Conservation (phyloP, 2,888 invertebrate genomes). For the Heterodera filipjevi region DNA sequence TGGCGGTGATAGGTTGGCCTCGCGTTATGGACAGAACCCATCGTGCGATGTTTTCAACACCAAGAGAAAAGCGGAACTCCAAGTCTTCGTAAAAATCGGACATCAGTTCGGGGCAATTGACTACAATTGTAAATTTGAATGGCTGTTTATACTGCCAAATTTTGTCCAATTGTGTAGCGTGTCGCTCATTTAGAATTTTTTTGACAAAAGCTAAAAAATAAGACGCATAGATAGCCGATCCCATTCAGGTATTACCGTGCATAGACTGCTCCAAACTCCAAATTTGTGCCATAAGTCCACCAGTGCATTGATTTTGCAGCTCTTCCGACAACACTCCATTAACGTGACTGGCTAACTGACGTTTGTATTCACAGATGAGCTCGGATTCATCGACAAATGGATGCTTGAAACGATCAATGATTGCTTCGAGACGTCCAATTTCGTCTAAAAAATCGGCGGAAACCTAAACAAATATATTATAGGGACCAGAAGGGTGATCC, state of each 20-base stretch:
- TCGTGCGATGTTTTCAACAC: conserved; percentile 24
- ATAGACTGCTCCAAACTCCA: conserved; percentile 88
- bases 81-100: conserved; percentile 74
- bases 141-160: conserved; percentile 65
- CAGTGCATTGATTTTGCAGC: conserved; percentile 81
- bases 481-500: too few species aligned
- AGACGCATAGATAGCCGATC: neutral
- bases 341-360: conserved; percentile 66
- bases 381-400: conserved; percentile 84
- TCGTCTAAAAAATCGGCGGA: conserved; percentile 80
- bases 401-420: conserved; percentile 90
- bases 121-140: conserved; percentile 65
- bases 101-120: conserved; percentile 61
- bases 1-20: conserved; percentile 63
- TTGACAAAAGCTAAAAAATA: conserved; percentile 54
- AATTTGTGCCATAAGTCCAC: conserved; percentile 85
- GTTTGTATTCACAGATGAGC: conserved; percentile 88
- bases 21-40: conserved; percentile 70
- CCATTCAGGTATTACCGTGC: conserved; percentile 71
- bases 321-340: conserved; percentile 70
- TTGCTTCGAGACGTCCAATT: conserved; percentile 85
- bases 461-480: conserved; percentile 54
- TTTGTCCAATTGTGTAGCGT: conserved; percentile 59
- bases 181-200: conserved; percentile 55
- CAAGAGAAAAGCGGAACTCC: conserved; percentile 25